Conservation (phyloP, 2,888 invertebrate genomes). For the Oligia strigilis region DNA sequence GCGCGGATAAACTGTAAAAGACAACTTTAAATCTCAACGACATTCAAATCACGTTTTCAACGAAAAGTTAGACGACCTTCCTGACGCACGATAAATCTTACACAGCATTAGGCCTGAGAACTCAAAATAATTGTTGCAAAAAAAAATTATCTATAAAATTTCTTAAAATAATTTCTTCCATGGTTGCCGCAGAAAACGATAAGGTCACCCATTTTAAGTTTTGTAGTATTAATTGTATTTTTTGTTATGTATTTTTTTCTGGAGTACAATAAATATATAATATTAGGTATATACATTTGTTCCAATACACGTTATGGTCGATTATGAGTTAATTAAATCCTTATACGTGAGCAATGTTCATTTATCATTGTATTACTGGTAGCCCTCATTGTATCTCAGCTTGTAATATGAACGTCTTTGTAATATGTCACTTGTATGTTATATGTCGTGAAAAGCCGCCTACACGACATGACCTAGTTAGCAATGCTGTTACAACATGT, state of each 20-base stretch:
- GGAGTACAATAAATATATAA: background rate
- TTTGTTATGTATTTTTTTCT: background rate
- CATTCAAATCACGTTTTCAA: background rate
- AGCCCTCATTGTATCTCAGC: background rate
- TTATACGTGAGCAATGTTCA: constrained; percentile 7
- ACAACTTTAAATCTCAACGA: background rate
- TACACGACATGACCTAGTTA: constrained; percentile 9
- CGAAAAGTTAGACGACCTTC: background rate
- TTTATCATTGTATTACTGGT: background rate
- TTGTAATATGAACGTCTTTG: constrained; percentile 18
- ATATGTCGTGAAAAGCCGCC: background rate
- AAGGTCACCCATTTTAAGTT: background rate
- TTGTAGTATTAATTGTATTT: background rate
- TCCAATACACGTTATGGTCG: background rate
- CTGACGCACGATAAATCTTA: background rate
- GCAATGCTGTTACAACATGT: background rate
- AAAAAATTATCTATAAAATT: too few species aligned
- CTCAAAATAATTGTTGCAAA: too few species aligned
- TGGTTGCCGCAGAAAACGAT: background rate
- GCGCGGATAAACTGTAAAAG: background rate
- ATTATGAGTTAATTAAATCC: background rate
- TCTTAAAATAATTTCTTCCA: background rate
- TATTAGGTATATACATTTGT: background rate
- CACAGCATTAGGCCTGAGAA: background rate
- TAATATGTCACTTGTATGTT: background rate